Base-by-base conservation (phyloP, 2,113 vertebrate species). In the Hippocampus comes region DNA sequence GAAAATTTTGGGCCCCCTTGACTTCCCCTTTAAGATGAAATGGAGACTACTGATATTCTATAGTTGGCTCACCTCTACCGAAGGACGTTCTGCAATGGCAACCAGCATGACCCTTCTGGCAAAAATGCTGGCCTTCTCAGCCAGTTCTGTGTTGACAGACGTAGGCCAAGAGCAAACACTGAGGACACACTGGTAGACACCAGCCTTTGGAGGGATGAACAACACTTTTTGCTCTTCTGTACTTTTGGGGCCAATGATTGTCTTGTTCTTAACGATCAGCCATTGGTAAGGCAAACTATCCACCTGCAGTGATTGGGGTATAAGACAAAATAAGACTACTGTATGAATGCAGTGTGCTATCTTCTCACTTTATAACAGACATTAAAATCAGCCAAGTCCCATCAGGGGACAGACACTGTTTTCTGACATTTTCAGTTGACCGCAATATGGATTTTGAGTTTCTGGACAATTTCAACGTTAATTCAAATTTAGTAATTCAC, bases 201-300 rank as follows among this genome's bases (percentile, higher is more conserved):
- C 97, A 1, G 94, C 71, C 70, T 80, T 81, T 2, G 92, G 93
- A 6, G 97, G 95, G 49, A 99, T 88, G 71, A 99, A 95, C 78
- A 99, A 88, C 66, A 99, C 89, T 89, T 95, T 96, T 90, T 98
- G 89, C 23, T 99, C 95, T 41, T 96, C 94, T 46, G 94, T 94
- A 76, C 92, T 92, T 76, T 94, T 94, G 14, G 97, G 93, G 73
- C 93, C 95, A 84, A 98, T 87, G 20, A 99, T 93, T 0, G 94
- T 93, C 91, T 94, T 97, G 87, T 94, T 98, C 87, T 98, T 99
- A 80, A 99, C 95, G 64, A 98, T 94, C 41, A 99, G 85, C 84
- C 94, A 97, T n/a, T 93, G 95, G 42, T 94, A 94, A 30, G 94
- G 93, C 57, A 91, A 76, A 74, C 89, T 86, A 42, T 97, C 95